A percentile compares a stretch with the other conserved stretches of the same genome.
phyloP scores from a whole-genome alignment of 2,888 invertebrate genomes.

The Carcina quercana region DNA sequence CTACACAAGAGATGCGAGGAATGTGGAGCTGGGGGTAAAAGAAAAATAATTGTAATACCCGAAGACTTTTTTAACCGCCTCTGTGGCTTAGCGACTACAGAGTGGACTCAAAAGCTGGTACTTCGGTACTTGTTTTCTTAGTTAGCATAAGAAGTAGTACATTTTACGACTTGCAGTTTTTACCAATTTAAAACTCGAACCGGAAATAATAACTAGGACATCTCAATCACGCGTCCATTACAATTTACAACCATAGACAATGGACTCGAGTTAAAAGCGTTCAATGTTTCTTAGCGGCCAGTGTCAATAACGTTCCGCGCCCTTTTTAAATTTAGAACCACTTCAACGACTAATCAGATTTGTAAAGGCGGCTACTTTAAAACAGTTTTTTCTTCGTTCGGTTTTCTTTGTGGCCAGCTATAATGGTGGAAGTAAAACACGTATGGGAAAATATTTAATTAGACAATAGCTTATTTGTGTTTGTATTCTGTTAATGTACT shows the following conservation, averaged over 20 bases:
- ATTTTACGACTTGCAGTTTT: too few species aligned
- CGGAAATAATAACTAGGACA: conserved; percentile 17
- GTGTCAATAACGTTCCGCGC: conserved; percentile 54
- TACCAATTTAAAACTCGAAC: too few species aligned
- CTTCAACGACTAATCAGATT: conserved; percentile 67
- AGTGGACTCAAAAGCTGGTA: too few species aligned
- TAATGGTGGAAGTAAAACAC: conserved; percentile 20
- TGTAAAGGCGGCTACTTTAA: conserved; percentile 56
- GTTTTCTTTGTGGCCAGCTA: conserved; percentile 47
- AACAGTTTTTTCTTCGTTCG: conserved; percentile 41
- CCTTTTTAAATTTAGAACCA: conserved; percentile 69
- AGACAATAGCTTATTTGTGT: conserved; percentile 72
- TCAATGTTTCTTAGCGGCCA: conserved; percentile 37
- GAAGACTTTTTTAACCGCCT: too few species aligned
- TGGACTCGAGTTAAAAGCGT: conserved; percentile 52
- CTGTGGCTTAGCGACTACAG: too few species aligned
- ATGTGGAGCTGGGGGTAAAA: too few species aligned
- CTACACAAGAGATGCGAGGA: too few species aligned
- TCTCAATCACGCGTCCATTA: conserved; percentile 56
- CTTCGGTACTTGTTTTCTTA: too few species aligned
- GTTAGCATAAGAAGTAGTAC: too few species aligned
- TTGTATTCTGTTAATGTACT: conserved; percentile 71
- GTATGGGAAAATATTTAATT: conserved; percentile 73
- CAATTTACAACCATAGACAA: conserved; percentile 51
- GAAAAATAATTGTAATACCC: too few species aligned